Evolutionary conservation across 2,113 vertebrate genomes (phyloP), one percentile per base, ranked within the genome.

Genomic region (Bujurquina vittata): DNA sequence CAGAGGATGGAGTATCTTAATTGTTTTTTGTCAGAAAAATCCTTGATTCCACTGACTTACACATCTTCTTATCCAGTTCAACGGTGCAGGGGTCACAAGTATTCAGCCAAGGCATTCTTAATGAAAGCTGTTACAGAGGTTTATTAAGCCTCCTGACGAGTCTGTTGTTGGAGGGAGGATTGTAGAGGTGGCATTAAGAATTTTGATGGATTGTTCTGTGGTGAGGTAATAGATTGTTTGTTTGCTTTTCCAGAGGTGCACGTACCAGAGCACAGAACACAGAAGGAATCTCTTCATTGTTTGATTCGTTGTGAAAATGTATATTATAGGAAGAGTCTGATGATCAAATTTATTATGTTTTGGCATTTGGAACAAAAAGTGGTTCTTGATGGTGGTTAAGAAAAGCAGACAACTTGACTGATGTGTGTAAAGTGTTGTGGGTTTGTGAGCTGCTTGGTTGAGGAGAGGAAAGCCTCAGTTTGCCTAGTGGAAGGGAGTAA

Each of bases 381-480:
- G 46, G 67, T n/a, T 9, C 17, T 72, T 54, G 26, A 54, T 72
- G 46, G 46, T 72, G 46, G 26, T n/a, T 54, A n/a, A 72, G 52
- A 54, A 23, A 54, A 43, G 17, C 11, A 52, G n/a, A 52, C 12
- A n/a, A 31, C 10, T 52, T 79, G 35, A 58, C 33, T 60, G 18
- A n/a, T 9, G 31, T 40, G 20, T 75, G 4, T 7, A 10, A 56
- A 54, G 83, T 15, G 52, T 57, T 49, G 57, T 67, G 76, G 35
- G 40, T 43, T 61, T 76, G 43, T 84, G 10, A 67, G 59, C 72
- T n/a, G 61, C 43, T 83, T 62, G 46, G 65, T 49, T 69, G 18
- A 49, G 9, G 23, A 31, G 26, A 72, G 26, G 12, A 72, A 52
- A 72, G 26, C 46, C 18, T 67, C 54, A 60, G 17, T 43, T 52